phyloP scores from a whole-genome alignment of 1,140 invertebrate genomes.

The Megalonaias nervosa region DNA sequence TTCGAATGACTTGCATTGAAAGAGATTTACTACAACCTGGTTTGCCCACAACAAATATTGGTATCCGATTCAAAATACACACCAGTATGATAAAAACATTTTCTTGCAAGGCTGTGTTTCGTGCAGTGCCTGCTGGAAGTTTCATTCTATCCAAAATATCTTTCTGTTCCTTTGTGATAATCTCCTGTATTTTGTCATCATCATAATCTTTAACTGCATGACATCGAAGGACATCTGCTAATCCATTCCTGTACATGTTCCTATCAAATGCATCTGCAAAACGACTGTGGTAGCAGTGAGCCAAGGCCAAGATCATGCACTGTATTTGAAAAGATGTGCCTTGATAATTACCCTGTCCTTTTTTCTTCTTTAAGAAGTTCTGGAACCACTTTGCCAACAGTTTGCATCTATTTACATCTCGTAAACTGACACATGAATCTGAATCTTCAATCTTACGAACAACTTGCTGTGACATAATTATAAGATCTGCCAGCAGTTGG shows the following conservation, averaged over 20 bases:
- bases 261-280: slow-evolving; percentile 28
- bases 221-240: slow-evolving; percentile 26
- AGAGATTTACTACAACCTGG: slow-evolving; percentile 65
- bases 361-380: slow-evolving; percentile 20
- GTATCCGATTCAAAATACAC: slow-evolving; percentile 55
- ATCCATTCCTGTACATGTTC: slow-evolving; percentile 30
- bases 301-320: slow-evolving; percentile 47
- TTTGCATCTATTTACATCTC: slow-evolving; percentile 39
- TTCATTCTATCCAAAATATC: slow-evolving; percentile 34
- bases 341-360: not conserved
- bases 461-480: slow-evolving; percentile 37
- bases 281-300: slow-evolving; percentile 55
- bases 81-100: slow-evolving; percentile 63
- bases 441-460: slow-evolving; percentile 20
- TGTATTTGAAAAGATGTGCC: not conserved
- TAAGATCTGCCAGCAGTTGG: slow-evolving; percentile 14
- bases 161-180: slow-evolving; percentile 32
- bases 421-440: slow-evolving; percentile 36
- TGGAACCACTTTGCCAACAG: slow-evolving; percentile 36
- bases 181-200: slow-evolving; percentile 1
- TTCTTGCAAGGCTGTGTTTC: slow-evolving; percentile 57
- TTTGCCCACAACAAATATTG: slow-evolving; percentile 63
- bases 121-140: slow-evolving; percentile 31
- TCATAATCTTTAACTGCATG: not conserved
- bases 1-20: slow-evolving; percentile 53